These are phyloP conservation scores for Petroica traversi DNA, from an alignment of 2,113 vertebrate species.

Conservation along the genomic window DNA sequence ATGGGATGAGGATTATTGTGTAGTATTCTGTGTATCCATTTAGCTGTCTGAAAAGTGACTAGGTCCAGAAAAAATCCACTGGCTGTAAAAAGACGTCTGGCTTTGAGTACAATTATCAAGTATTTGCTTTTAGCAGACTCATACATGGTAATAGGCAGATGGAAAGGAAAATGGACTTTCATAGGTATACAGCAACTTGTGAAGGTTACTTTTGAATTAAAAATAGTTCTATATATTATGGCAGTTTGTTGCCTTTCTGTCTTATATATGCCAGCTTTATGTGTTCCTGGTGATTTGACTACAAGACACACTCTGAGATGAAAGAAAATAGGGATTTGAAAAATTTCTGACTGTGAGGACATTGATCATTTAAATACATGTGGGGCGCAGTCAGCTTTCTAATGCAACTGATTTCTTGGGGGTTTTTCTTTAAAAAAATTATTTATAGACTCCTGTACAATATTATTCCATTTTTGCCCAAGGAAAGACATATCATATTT, in stretches of 20 bases:
- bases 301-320: neutral
- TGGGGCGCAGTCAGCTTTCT: neutral
- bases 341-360: neutral
- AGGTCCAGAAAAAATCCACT: neutral
- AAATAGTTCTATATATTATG: neutral
- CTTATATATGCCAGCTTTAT: neutral
- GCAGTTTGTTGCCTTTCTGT: neutral
- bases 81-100: neutral
- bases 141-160: neutral
- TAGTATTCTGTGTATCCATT: neutral
- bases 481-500: neutral
- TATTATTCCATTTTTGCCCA: neutral
- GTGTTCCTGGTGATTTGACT: neutral
- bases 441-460: neutral
- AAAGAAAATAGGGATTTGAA: neutral
- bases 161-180: neutral
- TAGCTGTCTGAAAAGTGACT: neutral
- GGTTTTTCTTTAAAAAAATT: fast-evolving
- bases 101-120: neutral
- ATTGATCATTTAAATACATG: neutral
- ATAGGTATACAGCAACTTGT: neutral
- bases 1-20: neutral
- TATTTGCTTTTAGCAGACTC: neutral
- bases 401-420: neutral
- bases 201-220: neutral